Evolutionary conservation across 1,140 invertebrate species (phyloP).

Genomic region (Drosophila carrolli): DNA sequence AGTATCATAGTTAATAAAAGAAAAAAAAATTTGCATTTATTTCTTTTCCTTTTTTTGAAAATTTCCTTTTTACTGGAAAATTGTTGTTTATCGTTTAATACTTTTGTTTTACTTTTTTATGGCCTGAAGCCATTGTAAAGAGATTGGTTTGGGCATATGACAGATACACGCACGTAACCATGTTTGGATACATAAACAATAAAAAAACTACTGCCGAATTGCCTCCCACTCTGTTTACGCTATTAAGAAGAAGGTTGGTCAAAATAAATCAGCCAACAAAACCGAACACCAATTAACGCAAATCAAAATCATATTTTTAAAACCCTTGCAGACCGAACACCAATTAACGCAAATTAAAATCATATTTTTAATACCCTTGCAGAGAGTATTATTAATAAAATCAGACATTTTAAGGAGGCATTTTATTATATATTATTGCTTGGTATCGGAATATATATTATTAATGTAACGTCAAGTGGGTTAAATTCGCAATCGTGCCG

Average conservation of each 20-base stretch:
- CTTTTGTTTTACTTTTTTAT: conserved; percentile 26
- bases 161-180: conserved; percentile 75
- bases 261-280: conserved; percentile 45
- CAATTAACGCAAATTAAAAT: conserved; percentile 46
- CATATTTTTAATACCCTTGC: no score
- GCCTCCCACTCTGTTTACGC: conserved; percentile 25
- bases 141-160: conserved; percentile 49
- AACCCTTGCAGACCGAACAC: conserved; percentile 10
- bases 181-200: conserved; percentile 40
- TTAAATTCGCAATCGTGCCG: no score
- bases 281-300: conserved; percentile 43
- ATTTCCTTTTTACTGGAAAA: conserved; percentile 1
- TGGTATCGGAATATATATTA: no score
- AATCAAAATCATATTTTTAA: conserved; percentile 23
- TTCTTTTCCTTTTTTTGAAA: no score
- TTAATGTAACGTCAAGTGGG: no score
- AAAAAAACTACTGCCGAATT: conserved; percentile 29
- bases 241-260: conserved; percentile 64
- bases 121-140: conserved; percentile 32
- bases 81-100: conserved; percentile 11
- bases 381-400: no score
- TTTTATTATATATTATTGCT: no score
- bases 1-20: no score
- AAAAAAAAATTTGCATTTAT: no score
- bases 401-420: no score